Evolutionary conservation across 1,140 invertebrate species (phyloP).

Genomic region (Papilio polytes): DNA sequence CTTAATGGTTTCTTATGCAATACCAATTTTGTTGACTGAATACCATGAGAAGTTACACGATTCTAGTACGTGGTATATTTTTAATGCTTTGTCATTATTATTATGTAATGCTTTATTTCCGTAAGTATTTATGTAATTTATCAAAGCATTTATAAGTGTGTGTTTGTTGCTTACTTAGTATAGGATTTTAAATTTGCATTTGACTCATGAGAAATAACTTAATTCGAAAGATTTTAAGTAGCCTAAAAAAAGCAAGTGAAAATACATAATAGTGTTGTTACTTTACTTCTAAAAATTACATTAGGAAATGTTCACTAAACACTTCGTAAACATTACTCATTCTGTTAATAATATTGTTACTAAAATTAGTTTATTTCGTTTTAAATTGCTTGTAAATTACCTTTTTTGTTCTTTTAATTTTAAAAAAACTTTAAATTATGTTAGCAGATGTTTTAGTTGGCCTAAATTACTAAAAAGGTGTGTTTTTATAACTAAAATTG

Average conservation of each 20-base stretch:
- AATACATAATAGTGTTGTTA: too few relatives aligned
- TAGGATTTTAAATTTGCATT: too few relatives aligned
- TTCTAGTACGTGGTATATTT: constrained; percentile 24
- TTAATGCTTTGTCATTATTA: constrained; percentile 15
- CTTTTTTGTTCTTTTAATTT: too few relatives aligned
- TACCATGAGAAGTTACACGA: constrained; percentile 64
- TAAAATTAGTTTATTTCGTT: not conserved
- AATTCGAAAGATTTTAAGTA: too few relatives aligned
- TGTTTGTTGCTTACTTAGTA: not conserved
- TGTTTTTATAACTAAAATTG: not conserved
- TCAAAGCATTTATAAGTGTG: not conserved
- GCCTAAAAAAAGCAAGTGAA: too few relatives aligned
- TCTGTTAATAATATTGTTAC: not conserved
- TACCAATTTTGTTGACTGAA: constrained; percentile 57
- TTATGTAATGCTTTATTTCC: not conserved
- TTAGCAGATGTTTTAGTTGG: not conserved
- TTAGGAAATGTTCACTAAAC: too few relatives aligned
- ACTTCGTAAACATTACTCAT: too few relatives aligned
- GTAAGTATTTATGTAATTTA: constrained; percentile 8
- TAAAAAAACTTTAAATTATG: not conserved
- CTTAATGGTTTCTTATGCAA: constrained; percentile 61
- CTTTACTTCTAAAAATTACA: too few relatives aligned
- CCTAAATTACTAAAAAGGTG: not conserved
- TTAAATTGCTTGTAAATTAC: too few relatives aligned
- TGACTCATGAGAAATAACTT: too few relatives aligned